Percentiles rank a stretch among this genome's conserved stretches.
These are phyloP conservation scores for Blastobasis adustella DNA, from an alignment of 2,888 invertebrate genomes.

Conservation along the genomic window DNA sequence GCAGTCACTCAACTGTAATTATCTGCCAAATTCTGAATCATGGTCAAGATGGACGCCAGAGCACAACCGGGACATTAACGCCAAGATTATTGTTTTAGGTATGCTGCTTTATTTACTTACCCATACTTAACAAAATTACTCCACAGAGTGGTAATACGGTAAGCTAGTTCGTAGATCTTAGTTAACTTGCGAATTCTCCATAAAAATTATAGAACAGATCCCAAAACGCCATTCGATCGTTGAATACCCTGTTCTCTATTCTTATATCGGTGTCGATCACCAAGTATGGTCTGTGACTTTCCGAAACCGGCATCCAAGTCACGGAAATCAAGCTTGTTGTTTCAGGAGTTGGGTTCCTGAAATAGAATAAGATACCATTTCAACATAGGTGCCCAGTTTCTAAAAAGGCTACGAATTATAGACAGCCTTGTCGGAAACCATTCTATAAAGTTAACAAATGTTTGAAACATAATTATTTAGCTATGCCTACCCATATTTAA, in stretches of 20 bases:
- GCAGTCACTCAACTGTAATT: too few species aligned
- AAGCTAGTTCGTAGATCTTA: too few species aligned
- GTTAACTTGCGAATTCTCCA: too few species aligned
- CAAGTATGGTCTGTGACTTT: slow-evolving; percentile 39
- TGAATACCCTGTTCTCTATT: slow-evolving; percentile 38
- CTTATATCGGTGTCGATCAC: slow-evolving; percentile 43
- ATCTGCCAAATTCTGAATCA: too few species aligned
- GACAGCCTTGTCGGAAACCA: too few species aligned
- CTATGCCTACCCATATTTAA: neutral
- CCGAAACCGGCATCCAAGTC: slow-evolving; percentile 11
- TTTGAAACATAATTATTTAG: too few species aligned
- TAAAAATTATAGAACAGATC: slow-evolving; percentile 42
- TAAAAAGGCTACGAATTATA: too few species aligned
- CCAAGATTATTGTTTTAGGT: too few species aligned
- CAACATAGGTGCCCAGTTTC: too few species aligned
- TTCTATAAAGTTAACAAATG: too few species aligned
- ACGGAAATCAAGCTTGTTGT: slow-evolving; percentile 7
- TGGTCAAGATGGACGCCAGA: too few species aligned
- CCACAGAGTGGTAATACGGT: slow-evolving; percentile 13
- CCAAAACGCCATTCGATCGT: slow-evolving; percentile 60
- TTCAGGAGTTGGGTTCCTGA: neutral
- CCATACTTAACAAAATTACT: slow-evolving; percentile 13
- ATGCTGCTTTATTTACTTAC: neutral
- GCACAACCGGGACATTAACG: too few species aligned
- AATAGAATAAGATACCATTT: neutral